Evolutionary conservation across 1,140 invertebrate species (phyloP).

Genomic region (Plectrocnemia conspersa): DNA sequence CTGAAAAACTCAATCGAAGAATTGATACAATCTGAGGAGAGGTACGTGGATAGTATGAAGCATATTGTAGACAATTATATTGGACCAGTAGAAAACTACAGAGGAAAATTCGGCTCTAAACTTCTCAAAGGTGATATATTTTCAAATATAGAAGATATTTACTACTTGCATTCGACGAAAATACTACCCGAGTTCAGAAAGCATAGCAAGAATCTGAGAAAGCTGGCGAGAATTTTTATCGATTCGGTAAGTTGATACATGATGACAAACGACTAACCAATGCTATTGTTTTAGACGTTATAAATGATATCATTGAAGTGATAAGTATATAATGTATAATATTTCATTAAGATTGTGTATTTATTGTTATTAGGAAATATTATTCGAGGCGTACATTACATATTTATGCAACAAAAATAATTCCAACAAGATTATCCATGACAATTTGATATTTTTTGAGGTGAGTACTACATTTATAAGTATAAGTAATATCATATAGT

Average conservation of each 20-base stretch:
- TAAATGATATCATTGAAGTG: neutral
- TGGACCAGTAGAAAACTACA: conserved; percentile 40
- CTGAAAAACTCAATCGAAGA: conserved; percentile 48
- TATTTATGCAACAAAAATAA: conserved; percentile 13
- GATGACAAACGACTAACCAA: too few species aligned
- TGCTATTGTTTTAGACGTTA: neutral
- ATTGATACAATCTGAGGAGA: conserved; percentile 47
- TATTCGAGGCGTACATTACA: conserved; percentile 1
- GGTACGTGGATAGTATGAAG: conserved; percentile 45
- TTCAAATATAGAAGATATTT: conserved; percentile 48
- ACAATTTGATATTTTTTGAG: conserved; percentile 3
- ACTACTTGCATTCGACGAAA: conserved; percentile 45
- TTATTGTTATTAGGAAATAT: conserved; percentile 3
- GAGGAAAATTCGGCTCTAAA: conserved; percentile 39
- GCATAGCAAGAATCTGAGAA: conserved; percentile 8
- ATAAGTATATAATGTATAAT: too few species aligned
- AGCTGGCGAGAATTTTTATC: conserved; percentile 4
- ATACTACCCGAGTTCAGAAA: conserved; percentile 39
- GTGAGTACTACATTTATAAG: too few species aligned
- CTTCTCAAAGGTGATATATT: conserved; percentile 44
- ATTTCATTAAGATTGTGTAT: too few species aligned
- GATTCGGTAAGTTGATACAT: conserved; percentile 3
- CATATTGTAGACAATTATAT: conserved; percentile 50
- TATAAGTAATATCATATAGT: too few species aligned
- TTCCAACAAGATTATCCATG: conserved; percentile 5